Percentiles rank a stretch among this genome's conserved stretches.
Evolutionary conservation across 1,140 invertebrate species (phyloP).

Genomic region (Tachypleus tridentatus): DNA sequence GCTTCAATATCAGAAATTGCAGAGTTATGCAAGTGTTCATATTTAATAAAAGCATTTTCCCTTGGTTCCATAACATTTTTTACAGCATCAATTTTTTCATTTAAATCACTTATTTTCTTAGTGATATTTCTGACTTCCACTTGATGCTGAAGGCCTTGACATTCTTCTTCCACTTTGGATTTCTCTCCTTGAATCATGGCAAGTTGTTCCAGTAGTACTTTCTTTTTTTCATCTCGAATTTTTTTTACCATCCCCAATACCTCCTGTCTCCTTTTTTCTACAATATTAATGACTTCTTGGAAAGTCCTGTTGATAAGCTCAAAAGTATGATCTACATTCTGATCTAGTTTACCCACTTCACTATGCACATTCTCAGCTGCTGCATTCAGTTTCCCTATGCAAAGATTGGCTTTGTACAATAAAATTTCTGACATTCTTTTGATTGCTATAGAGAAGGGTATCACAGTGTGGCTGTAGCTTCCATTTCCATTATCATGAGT

Average conservation of each 20-base stretch:
- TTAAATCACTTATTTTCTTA: constrained; percentile 69
- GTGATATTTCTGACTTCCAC: constrained; percentile 77
- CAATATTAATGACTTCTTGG: constrained; percentile 55
- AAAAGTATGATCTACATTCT: constrained; percentile 44
- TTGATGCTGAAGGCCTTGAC: constrained; percentile 78
- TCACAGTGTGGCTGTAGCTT: constrained; percentile 49
- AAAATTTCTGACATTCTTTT: constrained; percentile 94
- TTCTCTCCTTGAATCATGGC: constrained; percentile 77
- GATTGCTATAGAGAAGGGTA: constrained; percentile 90
- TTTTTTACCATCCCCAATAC: constrained; percentile 54
- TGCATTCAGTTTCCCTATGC: constrained; percentile 65
- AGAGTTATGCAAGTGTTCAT: constrained; percentile 52
- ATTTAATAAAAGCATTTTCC: constrained; percentile 78
- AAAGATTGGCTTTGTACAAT: constrained; percentile 86
- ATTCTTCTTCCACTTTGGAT: constrained; percentile 73
- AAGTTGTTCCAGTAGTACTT: constrained; percentile 74
- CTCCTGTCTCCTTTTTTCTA: constrained; percentile 62
- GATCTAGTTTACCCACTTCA: constrained; percentile 50
- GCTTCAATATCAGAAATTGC: constrained; percentile 35
- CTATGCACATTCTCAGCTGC: constrained; percentile 61
- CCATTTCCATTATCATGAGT: constrained; percentile 25
- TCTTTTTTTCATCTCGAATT: constrained; percentile 65
- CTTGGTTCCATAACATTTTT: constrained; percentile 67
- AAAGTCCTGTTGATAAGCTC: constrained; percentile 49
- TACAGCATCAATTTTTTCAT: constrained; percentile 70